These are phyloP conservation scores for Otis tarda DNA, from an alignment of 2,113 vertebrate species.

Conservation along the genomic window DNA sequence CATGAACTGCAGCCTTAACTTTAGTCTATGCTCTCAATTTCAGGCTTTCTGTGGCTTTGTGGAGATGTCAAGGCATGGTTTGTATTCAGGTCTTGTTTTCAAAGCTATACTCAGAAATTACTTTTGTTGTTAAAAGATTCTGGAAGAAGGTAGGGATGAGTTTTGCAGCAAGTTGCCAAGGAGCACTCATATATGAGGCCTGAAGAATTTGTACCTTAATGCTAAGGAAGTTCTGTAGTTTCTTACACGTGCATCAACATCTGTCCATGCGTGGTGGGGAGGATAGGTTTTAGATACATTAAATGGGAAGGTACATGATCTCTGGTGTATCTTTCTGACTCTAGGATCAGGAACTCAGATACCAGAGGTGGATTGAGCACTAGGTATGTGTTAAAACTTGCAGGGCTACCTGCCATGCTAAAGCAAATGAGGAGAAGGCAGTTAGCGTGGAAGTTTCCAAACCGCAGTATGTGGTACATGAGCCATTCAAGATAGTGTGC, in stretches of 20 bases:
- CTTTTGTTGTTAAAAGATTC: neutral
- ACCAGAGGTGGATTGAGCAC: neutral
- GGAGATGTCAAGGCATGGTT: neutral
- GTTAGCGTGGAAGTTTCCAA: neutral
- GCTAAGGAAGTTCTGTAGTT: neutral
- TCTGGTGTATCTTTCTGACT: neutral
- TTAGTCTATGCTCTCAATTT: neutral
- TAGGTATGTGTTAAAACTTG: neutral
- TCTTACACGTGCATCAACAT: neutral
- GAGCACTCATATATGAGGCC: neutral
- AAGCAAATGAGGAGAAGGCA: neutral
- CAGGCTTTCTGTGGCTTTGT: neutral
- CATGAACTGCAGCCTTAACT: neutral
- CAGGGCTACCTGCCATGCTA: neutral
- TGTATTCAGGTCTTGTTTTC: neutral
- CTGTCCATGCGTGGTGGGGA: accelerated
- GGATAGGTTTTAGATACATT: neutral
- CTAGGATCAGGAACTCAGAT: neutral
- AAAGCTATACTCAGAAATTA: neutral
- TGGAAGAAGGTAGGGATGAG: neutral
- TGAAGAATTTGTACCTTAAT: neutral
- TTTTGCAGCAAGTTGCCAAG: neutral
- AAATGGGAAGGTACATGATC: neutral
- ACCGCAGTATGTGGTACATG: neutral
- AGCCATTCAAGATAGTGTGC: neutral